phyloP scores from a whole-genome alignment of 2,113 vertebrate species.

The Scomber scombrus region DNA sequence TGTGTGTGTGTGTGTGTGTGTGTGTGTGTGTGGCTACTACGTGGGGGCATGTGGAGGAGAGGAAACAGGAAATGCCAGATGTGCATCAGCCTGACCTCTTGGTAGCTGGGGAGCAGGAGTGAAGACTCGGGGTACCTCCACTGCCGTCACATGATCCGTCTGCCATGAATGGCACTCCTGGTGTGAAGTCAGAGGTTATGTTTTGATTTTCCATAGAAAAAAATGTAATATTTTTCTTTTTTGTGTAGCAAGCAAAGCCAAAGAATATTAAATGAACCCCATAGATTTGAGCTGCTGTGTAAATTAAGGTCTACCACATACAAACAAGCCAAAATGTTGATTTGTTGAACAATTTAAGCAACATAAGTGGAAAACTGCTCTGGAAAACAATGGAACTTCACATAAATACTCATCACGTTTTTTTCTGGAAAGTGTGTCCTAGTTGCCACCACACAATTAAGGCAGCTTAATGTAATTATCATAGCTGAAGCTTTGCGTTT shows the following conservation, averaged over 20 bases:
- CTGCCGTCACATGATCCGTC: slow-evolving; percentile 33
- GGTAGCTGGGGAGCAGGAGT: slow-evolving; percentile 49
- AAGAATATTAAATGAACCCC: slow-evolving; percentile 24
- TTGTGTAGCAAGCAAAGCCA: slow-evolving; percentile 22
- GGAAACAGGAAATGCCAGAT: slow-evolving; percentile 83
- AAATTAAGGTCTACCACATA: slow-evolving; percentile 22
- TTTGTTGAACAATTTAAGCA: slow-evolving; percentile 8
- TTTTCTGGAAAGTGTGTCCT: slow-evolving; percentile 43
- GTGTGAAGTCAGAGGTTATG: slow-evolving; percentile 32
- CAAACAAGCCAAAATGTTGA: slow-evolving; percentile 8
- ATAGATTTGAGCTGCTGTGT: not conserved
- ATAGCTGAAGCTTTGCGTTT: slow-evolving; percentile 6
- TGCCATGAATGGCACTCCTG: not conserved
- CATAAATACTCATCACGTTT: slow-evolving; percentile 14
- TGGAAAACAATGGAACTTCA: not conserved
- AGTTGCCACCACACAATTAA: slow-evolving; percentile 11
- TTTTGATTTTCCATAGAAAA: slow-evolving; percentile 57
- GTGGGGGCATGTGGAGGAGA: slow-evolving; percentile 66
- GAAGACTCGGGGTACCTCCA: slow-evolving; percentile 48
- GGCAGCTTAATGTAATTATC: slow-evolving; percentile 37
- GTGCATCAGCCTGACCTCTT: slow-evolving; percentile 80
- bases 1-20: slow-evolving; percentile 32
- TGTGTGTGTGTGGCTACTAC: slow-evolving; percentile 43
- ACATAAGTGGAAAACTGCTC: slow-evolving; percentile 1
- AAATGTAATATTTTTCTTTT: slow-evolving; percentile 20